Evolutionary conservation across 2,888 invertebrate species (phyloP), one percentile per base, ranked within the genome.

Genomic region (Drosophila differens): DNA sequence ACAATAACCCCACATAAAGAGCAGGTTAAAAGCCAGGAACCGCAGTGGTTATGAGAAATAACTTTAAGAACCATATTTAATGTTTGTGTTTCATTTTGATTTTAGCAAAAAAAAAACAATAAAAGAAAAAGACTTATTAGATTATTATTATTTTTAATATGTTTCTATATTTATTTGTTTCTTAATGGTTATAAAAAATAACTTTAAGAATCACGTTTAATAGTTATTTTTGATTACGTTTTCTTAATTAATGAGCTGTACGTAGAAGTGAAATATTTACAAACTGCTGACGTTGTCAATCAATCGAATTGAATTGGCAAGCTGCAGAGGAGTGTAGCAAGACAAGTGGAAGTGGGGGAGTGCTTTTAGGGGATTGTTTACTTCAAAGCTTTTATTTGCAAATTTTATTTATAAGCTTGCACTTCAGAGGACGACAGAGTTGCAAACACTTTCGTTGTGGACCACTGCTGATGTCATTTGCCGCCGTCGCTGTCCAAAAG

Each of bases 371-470:
- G 47, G 14, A 44, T 62, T 69, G 55, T 72, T 71, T 67, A 74
- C 63, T 76, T 77, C 68, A 88, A 68, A 82, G 85, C 79, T 84
- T 84, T 89, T 84, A 89, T 87, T 85, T 89, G 78, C 53, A 85
- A 85, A 89, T 85, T 84, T 89, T 74, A 85, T 89, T 89, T 89
- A 89, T 89, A 87, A 89, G 80, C 77, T 63, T 74, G 69, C 76
- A 71, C 82, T 73, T 72, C 67, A 71, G 68, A 72, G 63, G 32
- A 75, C 41, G 61, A 54, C 75, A 70, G 53, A 64, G 67, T 47
- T 44, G 54, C 35, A 65, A 65, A 58, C 64, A 58, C 60, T 65
- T 64, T 55, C 19, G 54, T 25, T 25, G 51, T 59, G 22, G 53
- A 10, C 39, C 61, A 60, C 35, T 44, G 54, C 30, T 51, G 47